phyloP scores from a whole-genome alignment of 1,140 invertebrate genomes.

The Lineus longissimus region DNA sequence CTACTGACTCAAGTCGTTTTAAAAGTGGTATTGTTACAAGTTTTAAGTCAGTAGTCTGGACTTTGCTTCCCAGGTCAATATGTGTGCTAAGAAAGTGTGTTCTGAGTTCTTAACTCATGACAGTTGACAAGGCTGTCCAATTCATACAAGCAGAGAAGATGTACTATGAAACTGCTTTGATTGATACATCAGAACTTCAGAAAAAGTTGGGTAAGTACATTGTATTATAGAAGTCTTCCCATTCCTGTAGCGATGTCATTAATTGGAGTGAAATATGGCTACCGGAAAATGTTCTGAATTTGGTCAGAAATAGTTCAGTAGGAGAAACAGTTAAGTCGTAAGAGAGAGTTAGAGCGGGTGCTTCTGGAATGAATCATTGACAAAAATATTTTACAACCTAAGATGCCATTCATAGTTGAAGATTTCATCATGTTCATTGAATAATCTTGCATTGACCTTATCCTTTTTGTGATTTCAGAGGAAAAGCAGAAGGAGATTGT shows the following conservation, averaged over 20 bases:
- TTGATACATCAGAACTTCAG: conserved; percentile 41
- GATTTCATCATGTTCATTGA: neutral
- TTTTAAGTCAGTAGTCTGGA: too few species aligned
- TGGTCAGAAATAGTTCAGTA: neutral
- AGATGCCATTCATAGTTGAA: neutral
- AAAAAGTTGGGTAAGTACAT: conserved; percentile 34
- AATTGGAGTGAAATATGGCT: neutral
- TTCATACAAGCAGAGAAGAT: conserved; percentile 49
- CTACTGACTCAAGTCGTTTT: too few species aligned
- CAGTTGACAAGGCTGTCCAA: conserved; percentile 45
- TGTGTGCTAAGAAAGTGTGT: too few species aligned
- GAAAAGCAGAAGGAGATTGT: neutral
- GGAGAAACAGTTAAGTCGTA: neutral
- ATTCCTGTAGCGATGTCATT: neutral
- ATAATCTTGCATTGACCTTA: neutral
- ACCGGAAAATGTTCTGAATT: neutral
- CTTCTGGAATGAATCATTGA: neutral
- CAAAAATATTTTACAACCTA: neutral
- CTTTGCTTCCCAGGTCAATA: too few species aligned
- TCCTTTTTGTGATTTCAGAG: neutral
- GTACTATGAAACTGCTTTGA: conserved; percentile 46
- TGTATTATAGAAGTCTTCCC: neutral
- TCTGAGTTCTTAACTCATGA: conserved; percentile 27
- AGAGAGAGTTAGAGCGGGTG: neutral
- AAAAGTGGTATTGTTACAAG: too few species aligned